Evolutionary conservation across 2,888 invertebrate genomes (phyloP).

Genomic region (Hirtodrosophila histrioides): DNA sequence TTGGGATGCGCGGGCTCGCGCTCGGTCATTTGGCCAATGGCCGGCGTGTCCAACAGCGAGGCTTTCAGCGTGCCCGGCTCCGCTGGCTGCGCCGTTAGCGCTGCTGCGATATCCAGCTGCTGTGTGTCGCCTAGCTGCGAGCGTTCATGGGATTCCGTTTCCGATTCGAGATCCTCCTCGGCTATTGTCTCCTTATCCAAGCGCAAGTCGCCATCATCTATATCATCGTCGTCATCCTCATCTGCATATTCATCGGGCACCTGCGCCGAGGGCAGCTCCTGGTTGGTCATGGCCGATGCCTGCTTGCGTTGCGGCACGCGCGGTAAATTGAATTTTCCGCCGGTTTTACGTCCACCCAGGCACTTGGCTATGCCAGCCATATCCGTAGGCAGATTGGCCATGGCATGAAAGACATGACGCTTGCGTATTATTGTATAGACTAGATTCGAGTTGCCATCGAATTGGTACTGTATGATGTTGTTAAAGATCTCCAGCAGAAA

Average conservation of each 20-base stretch:
- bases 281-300: slow-evolving; percentile 50
- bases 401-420: slow-evolving; percentile 97
- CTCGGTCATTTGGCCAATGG: slow-evolving; percentile 95
- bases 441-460: slow-evolving; percentile 99
- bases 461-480: slow-evolving; percentile 99
- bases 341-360: slow-evolving; percentile 84
- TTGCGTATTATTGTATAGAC: slow-evolving; percentile 99
- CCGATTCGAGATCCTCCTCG: slow-evolving; percentile 73
- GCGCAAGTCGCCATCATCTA: slow-evolving; percentile 82
- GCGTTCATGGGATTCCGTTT: slow-evolving; percentile 74
- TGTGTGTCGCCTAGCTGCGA: slow-evolving; percentile 55
- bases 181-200: slow-evolving; percentile 81
- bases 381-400: slow-evolving; percentile 98
- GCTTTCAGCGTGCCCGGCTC: slow-evolving; percentile 96
- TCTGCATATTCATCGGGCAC: slow-evolving; percentile 68
- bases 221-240: slow-evolving; percentile 80
- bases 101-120: slow-evolving; percentile 89
- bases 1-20: slow-evolving; percentile 94
- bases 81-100: slow-evolving; percentile 91
- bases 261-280: slow-evolving; percentile 65
- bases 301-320: slow-evolving; percentile 83
- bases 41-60: slow-evolving; percentile 95
- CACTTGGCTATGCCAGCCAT: slow-evolving; percentile 90
- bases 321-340: slow-evolving; percentile 82
- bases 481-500: slow-evolving; percentile 99